phyloP scores from a whole-genome alignment of 1,140 invertebrate genomes.

The Sycophila sp. region DNA sequence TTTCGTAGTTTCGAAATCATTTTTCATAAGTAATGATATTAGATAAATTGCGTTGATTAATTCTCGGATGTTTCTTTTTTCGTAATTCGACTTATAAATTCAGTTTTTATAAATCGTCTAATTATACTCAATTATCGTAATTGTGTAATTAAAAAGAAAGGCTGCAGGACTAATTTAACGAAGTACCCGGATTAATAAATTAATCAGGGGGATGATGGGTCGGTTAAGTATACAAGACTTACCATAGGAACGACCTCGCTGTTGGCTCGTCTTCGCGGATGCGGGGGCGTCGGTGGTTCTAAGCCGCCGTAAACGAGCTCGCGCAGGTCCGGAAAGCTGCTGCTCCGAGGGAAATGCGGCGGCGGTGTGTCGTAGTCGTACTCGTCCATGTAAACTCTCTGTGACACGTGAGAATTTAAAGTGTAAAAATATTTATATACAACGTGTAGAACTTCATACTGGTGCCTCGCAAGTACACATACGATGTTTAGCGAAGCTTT shows the following conservation, averaged over 20 bases:
- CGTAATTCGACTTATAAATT: no score
- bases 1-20: no score
- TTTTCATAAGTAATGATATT: no score
- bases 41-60: no score
- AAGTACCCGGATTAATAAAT: neutral
- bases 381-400: conserved; percentile 62
- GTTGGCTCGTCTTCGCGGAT: conserved; percentile 60
- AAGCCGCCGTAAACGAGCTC: conserved; percentile 53
- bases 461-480: no score
- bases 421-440: no score
- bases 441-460: no score
- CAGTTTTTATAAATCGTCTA: no score
- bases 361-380: conserved; percentile 56
- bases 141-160: neutral
- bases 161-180: neutral
- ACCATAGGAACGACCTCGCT: conserved; percentile 63
- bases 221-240: conserved; percentile 29
- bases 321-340: conserved; percentile 61
- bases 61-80: no score
- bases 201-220: neutral
- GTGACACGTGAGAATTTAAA: no score
- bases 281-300: conserved; percentile 45
- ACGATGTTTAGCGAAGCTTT: no score
- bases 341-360: conserved; percentile 55
- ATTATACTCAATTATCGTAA: no score